These are phyloP conservation scores for Hystrix cristata DNA, from an alignment of 2,113 vertebrate genomes.

Conservation along the genomic window DNA sequence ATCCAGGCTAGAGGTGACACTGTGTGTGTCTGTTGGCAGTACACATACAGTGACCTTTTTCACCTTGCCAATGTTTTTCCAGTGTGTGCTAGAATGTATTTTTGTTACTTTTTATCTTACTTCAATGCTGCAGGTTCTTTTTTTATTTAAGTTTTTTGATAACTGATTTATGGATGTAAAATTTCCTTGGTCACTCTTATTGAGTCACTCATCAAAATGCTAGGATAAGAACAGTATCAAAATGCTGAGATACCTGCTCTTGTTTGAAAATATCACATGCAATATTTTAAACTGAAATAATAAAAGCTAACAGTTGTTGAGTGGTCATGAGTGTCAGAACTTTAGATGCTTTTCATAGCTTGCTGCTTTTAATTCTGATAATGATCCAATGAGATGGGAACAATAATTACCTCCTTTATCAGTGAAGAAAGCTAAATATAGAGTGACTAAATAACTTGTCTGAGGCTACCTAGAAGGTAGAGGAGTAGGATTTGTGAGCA, in stretches of 20 bases:
- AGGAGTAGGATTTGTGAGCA: background rate
- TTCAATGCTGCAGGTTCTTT: background rate
- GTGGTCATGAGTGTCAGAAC: background rate
- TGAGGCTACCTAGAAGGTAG: background rate
- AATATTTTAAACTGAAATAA: conserved; percentile 24
- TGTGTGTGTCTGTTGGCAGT: conserved; percentile 63
- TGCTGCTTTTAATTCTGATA: conserved; percentile 30
- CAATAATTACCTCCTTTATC: background rate
- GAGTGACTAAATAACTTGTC: background rate
- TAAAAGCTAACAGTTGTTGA: background rate
- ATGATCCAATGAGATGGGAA: background rate
- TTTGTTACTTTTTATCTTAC: conserved; percentile 14
- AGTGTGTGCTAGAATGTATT: conserved; percentile 1
- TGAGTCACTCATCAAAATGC: background rate
- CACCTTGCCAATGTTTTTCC: conserved; percentile 32
- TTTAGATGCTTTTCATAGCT: background rate
- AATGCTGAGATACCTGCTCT: background rate
- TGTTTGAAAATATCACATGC: conserved; percentile 24
- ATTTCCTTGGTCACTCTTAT: background rate
- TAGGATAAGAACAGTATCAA: background rate
- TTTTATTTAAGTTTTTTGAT: conserved; percentile 7
- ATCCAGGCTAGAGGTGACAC: conserved; percentile 51
- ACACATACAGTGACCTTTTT: conserved; percentile 49
- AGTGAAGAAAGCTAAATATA: background rate
- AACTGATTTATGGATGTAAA: background rate